phyloP scores from a whole-genome alignment of 1,140 invertebrate genomes.

The Caenorhabditis tropicalis region DNA sequence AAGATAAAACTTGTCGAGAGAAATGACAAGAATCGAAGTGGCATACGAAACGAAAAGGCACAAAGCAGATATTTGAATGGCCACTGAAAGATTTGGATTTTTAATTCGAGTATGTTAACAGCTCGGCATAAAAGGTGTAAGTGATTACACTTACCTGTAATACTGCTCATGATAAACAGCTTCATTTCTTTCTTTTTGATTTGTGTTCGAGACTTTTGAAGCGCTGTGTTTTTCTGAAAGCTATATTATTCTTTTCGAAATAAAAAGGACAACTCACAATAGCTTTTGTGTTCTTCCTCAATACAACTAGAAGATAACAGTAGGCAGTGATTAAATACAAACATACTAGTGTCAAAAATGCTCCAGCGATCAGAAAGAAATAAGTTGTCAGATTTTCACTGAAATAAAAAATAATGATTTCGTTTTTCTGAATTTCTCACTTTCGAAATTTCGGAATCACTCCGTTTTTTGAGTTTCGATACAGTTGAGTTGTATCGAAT shows the following conservation, averaged over 20 bases:
- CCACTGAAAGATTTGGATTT: slow-evolving; percentile 40
- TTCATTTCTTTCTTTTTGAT: slow-evolving; percentile 15
- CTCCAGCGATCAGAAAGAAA: slow-evolving; percentile 28
- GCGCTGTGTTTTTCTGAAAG: neutral
- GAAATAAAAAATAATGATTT: neutral
- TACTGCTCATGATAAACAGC: slow-evolving; percentile 38
- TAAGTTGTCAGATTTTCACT: slow-evolving; percentile 14
- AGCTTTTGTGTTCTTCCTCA: neutral
- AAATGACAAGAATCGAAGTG: neutral
- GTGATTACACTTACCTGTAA: neutral
- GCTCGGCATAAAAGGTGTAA: too few relatives aligned
- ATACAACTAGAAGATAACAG: neutral
- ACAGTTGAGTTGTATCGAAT: neutral
- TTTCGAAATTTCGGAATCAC: slow-evolving; percentile 22
- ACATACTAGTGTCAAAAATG: neutral
- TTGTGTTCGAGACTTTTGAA: neutral
- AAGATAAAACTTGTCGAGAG: slow-evolving; percentile 39
- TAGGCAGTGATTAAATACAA: slow-evolving; percentile 40
- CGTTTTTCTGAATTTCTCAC: neutral
- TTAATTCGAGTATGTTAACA: too few relatives aligned
- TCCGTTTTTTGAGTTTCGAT: neutral
- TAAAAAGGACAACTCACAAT: neutral
- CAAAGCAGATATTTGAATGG: slow-evolving; percentile 10
- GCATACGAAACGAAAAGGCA: slow-evolving; percentile 20
- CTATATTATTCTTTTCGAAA: too few relatives aligned